Conservation (phyloP, 1,140 invertebrate genomes). For the Telenomus remus region DNA sequence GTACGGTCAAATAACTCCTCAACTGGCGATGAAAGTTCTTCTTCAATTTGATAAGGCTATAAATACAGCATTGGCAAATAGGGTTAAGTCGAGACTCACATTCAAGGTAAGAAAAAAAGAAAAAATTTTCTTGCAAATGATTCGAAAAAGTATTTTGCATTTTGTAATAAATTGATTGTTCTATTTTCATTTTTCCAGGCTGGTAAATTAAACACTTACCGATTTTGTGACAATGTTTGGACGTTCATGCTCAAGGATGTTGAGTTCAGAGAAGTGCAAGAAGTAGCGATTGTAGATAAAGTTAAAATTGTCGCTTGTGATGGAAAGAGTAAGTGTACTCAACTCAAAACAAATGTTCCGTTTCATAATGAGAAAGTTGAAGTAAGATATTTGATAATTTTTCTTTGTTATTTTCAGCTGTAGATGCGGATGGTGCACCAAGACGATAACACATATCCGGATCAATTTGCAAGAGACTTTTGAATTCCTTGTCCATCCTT, state of each 20-base stretch:
- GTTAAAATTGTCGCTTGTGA: conserved; percentile 99
- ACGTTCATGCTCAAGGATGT: conserved; percentile 99
- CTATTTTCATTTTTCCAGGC: conserved; percentile 77
- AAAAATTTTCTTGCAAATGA: too few relatives aligned
- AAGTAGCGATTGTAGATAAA: conserved; percentile 95
- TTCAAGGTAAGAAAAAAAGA: conserved; percentile 83
- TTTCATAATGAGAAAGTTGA: not conserved
- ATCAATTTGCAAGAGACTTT: not conserved
- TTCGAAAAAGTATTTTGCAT: too few relatives aligned
- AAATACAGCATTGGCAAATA: conserved; percentile 93
- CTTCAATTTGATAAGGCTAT: conserved; percentile 98
- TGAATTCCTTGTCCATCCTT: not conserved
- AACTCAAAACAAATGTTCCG: not conserved
- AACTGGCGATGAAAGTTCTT: conserved; percentile 93
- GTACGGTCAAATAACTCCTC: conserved; percentile 96
- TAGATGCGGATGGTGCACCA: conserved; percentile 67
- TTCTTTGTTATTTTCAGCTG: conserved; percentile 61
- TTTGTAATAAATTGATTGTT: too few relatives aligned
- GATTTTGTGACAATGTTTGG: conserved; percentile 99
- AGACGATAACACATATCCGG: conserved; percentile 65
- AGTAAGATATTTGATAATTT: not conserved
- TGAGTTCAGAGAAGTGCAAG: conserved; percentile 97
- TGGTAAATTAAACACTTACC: conserved; percentile 97
- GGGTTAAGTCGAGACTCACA: conserved; percentile 93
- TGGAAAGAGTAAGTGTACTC: conserved; percentile 88